phyloP scores from a whole-genome alignment of 2,113 vertebrate species.

The Tachysurus fulvidraco region DNA sequence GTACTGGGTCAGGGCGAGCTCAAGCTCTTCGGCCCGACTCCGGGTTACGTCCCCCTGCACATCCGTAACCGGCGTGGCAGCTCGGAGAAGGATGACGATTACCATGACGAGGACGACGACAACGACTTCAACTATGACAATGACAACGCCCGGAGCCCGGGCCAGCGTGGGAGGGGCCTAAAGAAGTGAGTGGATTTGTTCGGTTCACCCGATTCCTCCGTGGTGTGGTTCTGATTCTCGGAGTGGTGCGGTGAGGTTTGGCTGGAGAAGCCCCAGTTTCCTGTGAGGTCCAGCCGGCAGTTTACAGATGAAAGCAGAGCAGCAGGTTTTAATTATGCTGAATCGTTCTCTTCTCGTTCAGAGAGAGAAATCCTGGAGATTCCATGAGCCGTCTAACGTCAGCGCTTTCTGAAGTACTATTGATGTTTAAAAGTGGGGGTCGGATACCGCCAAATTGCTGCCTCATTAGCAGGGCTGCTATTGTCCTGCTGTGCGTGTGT shows the following conservation, averaged over 20 bases:
- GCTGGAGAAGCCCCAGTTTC: neutral
- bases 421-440: neutral
- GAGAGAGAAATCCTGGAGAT: neutral
- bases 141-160: constrained; percentile 70
- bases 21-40: constrained; percentile 87
- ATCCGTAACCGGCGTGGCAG: constrained; percentile 77
- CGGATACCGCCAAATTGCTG: neutral
- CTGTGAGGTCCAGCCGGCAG: neutral
- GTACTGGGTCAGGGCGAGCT: constrained; percentile 92
- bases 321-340: neutral
- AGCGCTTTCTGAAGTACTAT: neutral
- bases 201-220: neutral
- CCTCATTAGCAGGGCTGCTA: constrained; percentile 15
- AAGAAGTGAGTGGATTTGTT: constrained; percentile 76
- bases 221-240: neutral
- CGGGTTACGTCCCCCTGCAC: constrained; percentile 82
- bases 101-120: constrained; percentile 73
- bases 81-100: constrained; percentile 77
- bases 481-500: constrained; percentile 4
- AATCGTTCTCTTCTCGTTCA: neutral
- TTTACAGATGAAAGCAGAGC: neutral
- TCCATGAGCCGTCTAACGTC: no score
- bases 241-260: neutral
- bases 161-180: constrained; percentile 69
- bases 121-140: constrained; percentile 57